Evolutionary conservation across 2,797 vertebrate species (phyloP), one percentile per base, ranked within the genome.

Genomic region (Phylloscopus collybita): DNA sequence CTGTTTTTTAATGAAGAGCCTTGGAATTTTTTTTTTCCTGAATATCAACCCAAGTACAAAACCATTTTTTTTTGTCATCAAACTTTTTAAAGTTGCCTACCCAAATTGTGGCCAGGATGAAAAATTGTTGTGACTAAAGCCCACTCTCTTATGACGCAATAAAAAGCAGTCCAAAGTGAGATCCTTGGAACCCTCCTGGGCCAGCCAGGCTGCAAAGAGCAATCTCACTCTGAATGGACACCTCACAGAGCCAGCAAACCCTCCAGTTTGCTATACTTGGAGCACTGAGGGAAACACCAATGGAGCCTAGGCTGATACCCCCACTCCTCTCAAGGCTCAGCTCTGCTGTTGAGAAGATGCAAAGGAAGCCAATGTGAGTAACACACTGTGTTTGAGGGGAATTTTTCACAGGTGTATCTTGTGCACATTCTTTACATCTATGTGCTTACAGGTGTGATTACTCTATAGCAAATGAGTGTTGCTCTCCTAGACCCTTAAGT

Each of bases 281-380:
- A 40, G 19, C 3, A 45, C 6, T 0, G 0, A 44, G 1, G 2
- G n/a, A 45, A 60, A n/a, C 13, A 0, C n/a, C 12, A 5, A 9
- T 11, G 16, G 13, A 61, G 9, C 25, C 40, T 47, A 40, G 29
- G 20, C 40, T 53, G 23, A 38, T 29, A 29, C 3, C 7, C 34
- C 11, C 4, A 8, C 11, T 34, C 49, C 40, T 40, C 54, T 40
- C 54, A n/a, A 60, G 10, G 23, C 18, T 67, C 45, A 60, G 6
- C 18, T 45, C 27, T 27, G 10, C n/a, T 47, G 16, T 25, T 47
- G 25, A 47, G 40, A 40, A 54, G 29, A 54, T 47, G 29, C 16
- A 54, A 30, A 57, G 27, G 30, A 53, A 40, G 47, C 56, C 21
- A 16, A 1, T 25, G 11, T 45, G 27, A 45, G 22, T 30, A 70